Base-by-base conservation (phyloP, 64 coral and sea anemone genomes). In the Montipora foliosa region DNA sequence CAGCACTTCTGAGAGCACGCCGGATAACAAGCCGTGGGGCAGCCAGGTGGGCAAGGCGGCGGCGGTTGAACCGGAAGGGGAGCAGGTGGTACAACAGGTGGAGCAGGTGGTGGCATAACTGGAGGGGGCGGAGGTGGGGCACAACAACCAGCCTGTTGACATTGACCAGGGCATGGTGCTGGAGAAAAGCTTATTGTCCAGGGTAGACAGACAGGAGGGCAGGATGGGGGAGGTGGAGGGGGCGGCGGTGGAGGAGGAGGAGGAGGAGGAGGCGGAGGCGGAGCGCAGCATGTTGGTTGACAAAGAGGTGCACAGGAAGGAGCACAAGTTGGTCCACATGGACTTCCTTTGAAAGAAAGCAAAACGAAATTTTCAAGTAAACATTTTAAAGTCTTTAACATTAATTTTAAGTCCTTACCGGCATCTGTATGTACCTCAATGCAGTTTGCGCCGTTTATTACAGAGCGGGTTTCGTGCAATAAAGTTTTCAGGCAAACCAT, bases 21-120 rank as follows among this genome's bases (percentile, higher is more conserved):
- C 17, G 87, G 87, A 67, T 89, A 89, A 48, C 87, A 89, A 79
- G 87, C 87, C 25, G 44, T 77, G 13, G 87, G 87, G 48, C 87
- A 89, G 9, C 49, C 49, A 15, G 51, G 48, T 14, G 87, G 87
- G 21, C 87, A 89, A 24, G 87, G 87, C n/a, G 87, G 87, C 77
- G 87, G 87, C 44, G 87, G 87, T 73, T 77, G 72, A 47, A 79
- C 72, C 5, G 72, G 72, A 77, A 50, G 87, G 9, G 87, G 74
- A 61, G 20, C 6, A 21, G 87, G 87, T 21, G 44, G 14, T 8
- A 88, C 74, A 14, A 60, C 21, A 8, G 68, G 68, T n/a, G 86
- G 73, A 17, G 87, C 49, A 62, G 87, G 87, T 1, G n/a, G 48
- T 24, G 76, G 15, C 3, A 79, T 12, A 2, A 66, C 13, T 29